Evolutionary conservation across 2,888 invertebrate genomes (phyloP), one percentile per base, ranked within the genome.

Genomic region (Aethes cnicana): DNA sequence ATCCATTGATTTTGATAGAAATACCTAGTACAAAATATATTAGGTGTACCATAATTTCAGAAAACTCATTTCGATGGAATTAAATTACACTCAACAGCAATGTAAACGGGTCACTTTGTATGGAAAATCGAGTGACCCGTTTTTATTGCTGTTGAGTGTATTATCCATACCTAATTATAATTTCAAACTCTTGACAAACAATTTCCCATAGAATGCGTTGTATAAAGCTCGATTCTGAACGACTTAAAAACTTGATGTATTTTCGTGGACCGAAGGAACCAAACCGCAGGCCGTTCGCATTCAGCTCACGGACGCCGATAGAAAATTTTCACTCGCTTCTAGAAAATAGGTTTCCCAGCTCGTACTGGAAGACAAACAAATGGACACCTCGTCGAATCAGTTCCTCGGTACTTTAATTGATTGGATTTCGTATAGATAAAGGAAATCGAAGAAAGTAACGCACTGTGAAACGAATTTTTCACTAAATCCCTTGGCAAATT

Each of bases 251-350:
- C 46, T 52, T 39, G 32, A 18, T 58, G 37, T 25, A 42, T 37
- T 42, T 30, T 49, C 49, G 26, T n/a, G n/a, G 36, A 18, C 20
- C 11, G 30, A 26, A 37, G 26, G 42, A 30, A 35, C 59, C 57
- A 62, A 53, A 55, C 56, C 46, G 60, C 54, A 70, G 2, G 23
- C 23, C 18, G 23, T 78, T 80, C 54, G 68, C 63, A 81, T 81
- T 77, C 81, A 72, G 60, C 47, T 59, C 77, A 67, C 75, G 68
- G 48, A 58, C 57, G 47, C 63, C 63, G 64, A 70, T 74, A 64
- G 72, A 69, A 74, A 76, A 75, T 80, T 79, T 75, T 78, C 78
- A 74, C 69, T 72, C 71, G 68, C 74, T 72, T 67, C 72, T 59
- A 62, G 74, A 68, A 76, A 80, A 79, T 77, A 72, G 73, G 75